Evolutionary conservation across 2,113 vertebrate species (phyloP).

Genomic region (Motacilla tschutschensis): DNA sequence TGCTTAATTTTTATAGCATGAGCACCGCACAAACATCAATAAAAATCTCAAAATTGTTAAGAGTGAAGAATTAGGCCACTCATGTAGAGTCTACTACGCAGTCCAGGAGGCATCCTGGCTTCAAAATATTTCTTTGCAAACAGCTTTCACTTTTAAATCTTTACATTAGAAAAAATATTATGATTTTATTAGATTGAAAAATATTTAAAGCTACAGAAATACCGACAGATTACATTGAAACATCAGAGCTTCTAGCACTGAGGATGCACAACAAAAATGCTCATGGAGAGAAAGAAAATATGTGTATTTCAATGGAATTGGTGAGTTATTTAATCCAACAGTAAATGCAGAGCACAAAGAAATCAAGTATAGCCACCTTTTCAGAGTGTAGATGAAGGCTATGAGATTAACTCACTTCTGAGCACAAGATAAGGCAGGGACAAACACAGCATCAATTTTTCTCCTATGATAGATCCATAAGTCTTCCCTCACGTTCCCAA

Average conservation of each 20-base stretch:
- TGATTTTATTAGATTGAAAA: conserved; percentile 22
- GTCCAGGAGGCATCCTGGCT: background rate
- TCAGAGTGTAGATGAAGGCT: background rate
- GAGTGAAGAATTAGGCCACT: background rate
- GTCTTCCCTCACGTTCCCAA: background rate
- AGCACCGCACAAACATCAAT: background rate
- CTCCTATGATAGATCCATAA: background rate
- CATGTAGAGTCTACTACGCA: background rate
- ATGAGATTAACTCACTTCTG: background rate
- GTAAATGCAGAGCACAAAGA: background rate
- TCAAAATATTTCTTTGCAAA: conserved; percentile 4
- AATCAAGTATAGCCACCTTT: background rate
- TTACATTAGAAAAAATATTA: conserved; percentile 18
- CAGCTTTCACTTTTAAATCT: background rate
- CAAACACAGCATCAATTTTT: background rate
- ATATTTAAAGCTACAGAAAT: conserved; percentile 18
- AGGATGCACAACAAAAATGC: background rate
- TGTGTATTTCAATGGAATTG: background rate
- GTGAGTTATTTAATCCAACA: background rate
- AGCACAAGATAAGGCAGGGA: background rate
- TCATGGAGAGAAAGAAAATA: background rate
- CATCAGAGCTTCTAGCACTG: background rate
- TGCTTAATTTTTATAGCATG: background rate
- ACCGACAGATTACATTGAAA: background rate
- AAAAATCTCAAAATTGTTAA: background rate